Evolutionary conservation across 2,888 invertebrate genomes (phyloP), one percentile per base, ranked within the genome.

Genomic region (Melikaiella ostensackeni): DNA sequence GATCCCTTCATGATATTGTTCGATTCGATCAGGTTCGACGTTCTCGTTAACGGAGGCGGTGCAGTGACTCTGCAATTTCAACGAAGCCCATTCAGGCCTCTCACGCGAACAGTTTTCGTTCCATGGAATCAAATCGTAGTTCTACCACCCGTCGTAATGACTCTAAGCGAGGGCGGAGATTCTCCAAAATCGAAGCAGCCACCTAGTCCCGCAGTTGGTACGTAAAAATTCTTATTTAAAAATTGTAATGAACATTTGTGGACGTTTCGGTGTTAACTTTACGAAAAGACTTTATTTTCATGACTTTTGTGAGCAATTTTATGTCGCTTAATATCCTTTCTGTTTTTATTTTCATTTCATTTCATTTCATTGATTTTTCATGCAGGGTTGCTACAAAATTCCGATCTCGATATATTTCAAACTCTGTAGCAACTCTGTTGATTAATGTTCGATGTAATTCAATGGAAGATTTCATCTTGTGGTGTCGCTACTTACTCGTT

Each of bases 121-220:
- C 98, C 99, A 27, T 98, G 99, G 98, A 99, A 99, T 93, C 97
- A 97, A 91, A 98, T 99, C 87, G 97, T 99, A 74, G 98, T 98
- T 59, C 93, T 98, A 84, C 96, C 97, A 9, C 97, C 97, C 16
- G 96, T 97, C 59, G 95, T 96, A 88, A 96, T 96, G 91, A 93
- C 97, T 64, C 96, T 95, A 88, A 96, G 96, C 86, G 96, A 96
- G 83, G 87, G 87, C 80, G 87, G 85, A 77, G 90, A 91, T 73
- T 85, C 88, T 75, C 88, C 88, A 80, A 90, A 89, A 85, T 86
- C 90, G 66, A 90, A 89, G 84, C 89, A 89, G 81, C 89, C 89
- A 77, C 90, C 91, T n/a, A 90, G 88, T 79, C 90, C 91, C 64
- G 89, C 89, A 84, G 89, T 91, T 80, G 91, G 91, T 91, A 88